A percentile compares a stretch with the other conserved stretches of the same genome.
Conservation (phyloP, 2,888 invertebrate genomes). For the Adelphocoris suturalis region DNA sequence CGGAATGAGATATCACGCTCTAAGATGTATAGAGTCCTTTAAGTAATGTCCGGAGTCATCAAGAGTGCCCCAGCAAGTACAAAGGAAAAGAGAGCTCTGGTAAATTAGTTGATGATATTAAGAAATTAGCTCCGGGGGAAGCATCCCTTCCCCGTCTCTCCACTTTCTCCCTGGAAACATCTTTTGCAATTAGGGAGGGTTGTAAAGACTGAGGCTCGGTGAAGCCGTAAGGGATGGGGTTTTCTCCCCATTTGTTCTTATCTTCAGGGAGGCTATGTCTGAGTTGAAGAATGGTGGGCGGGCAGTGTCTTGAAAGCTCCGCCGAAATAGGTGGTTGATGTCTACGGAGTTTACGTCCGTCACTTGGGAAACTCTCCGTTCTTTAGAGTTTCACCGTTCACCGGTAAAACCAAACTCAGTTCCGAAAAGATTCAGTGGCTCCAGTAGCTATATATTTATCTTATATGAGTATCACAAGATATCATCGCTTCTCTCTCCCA, state of each 20-base stretch:
- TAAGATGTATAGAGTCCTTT: neutral
- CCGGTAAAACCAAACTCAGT: no score
- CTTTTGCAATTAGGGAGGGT: constrained; percentile 54
- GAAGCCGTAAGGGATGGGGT: constrained; percentile 19
- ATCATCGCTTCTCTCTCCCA: no score
- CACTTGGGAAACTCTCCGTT: neutral
- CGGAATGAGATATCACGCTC: neutral
- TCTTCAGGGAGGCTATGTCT: constrained; percentile 24
- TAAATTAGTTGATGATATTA: constrained; percentile 57
- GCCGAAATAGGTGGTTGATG: constrained; percentile 17
- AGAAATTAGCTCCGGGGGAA: constrained; percentile 57
- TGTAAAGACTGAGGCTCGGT: constrained; percentile 30
- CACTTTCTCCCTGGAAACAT: constrained; percentile 35
- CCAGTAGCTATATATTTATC: neutral
- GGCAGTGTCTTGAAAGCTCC: constrained; percentile 4
- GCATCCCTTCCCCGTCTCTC: neutral
- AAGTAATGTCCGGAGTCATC: neutral
- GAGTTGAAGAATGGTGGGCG: constrained; percentile 19
- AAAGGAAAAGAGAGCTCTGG: constrained; percentile 29
- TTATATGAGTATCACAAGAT: no score
- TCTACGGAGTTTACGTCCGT: neutral
- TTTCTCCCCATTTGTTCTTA: constrained; percentile 50
- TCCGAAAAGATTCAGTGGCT: neutral
- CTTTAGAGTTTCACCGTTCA: neutral
- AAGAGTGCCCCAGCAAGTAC: constrained; percentile 11